phyloP scores from a whole-genome alignment of 1,140 invertebrate genomes.

The Trichoplusia ni region DNA sequence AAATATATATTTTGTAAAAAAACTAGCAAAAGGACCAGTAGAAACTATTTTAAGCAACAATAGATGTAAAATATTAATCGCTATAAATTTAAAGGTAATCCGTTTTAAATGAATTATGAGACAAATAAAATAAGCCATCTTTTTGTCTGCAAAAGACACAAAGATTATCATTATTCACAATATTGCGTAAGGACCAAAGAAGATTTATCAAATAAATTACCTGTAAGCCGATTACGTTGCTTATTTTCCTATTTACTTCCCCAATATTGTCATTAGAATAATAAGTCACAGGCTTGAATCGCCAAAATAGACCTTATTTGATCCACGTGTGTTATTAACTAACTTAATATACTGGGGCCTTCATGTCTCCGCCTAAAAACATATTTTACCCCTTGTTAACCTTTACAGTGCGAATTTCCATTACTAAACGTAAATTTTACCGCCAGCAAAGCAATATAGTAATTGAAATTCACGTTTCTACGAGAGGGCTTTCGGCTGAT shows the following conservation, averaged over 20 bases:
- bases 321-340: constrained; percentile 1
- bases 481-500: constrained; percentile 3
- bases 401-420: constrained; percentile 11
- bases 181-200: neutral
- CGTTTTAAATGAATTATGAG: no score
- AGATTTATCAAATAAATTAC: neutral
- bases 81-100: no score
- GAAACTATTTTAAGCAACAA: no score
- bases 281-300: neutral
- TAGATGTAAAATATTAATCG: no score
- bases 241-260: neutral
- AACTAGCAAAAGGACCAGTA: no score
- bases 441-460: constrained; percentile 18
- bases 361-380: constrained; percentile 7
- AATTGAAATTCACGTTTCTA: constrained; percentile 25
- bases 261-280: neutral
- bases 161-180: neutral
- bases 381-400: constrained; percentile 17
- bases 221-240: neutral
- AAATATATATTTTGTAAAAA: no score
- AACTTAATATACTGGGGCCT: neutral
- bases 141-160: no score
- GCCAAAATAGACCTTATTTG: neutral
- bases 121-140: no score
- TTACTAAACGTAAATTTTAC: constrained; percentile 19